Conservation (phyloP, 2,797 vertebrate genomes). For the Manis javanica region DNA sequence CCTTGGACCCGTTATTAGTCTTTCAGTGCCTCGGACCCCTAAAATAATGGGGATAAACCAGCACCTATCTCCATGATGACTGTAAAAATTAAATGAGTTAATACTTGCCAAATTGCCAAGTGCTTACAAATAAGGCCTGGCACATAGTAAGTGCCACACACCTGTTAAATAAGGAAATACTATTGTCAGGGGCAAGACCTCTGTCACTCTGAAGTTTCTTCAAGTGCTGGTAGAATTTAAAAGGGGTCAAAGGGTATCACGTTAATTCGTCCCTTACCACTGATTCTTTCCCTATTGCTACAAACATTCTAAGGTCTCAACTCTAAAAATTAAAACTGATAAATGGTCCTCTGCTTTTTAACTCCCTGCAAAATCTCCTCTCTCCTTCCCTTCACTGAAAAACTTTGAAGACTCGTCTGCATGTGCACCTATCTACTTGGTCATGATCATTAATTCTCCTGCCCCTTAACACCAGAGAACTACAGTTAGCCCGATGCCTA, state of each 20-base stretch:
- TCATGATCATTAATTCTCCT: background rate
- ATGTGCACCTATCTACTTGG: background rate
- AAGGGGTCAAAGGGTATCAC: background rate
- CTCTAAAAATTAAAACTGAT: background rate
- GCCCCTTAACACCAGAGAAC: background rate
- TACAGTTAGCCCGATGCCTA: background rate
- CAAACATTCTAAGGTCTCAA: background rate
- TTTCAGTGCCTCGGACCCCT: background rate
- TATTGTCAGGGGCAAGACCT: background rate
- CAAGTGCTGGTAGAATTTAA: background rate
- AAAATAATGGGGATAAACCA: background rate
- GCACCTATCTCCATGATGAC: background rate
- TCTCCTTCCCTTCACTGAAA: background rate
- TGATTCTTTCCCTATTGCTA: background rate
- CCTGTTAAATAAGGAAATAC: background rate
- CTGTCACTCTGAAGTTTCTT: background rate
- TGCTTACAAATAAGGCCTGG: background rate
- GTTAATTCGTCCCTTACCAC: background rate
- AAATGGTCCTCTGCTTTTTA: background rate
- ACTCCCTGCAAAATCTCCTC: background rate
- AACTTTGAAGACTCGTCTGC: background rate
- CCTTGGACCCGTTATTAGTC: background rate
- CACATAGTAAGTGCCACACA: fast-evolving
- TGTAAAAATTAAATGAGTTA: background rate
- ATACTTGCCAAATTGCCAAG: constrained; percentile 31